Evolutionary conservation across 2,113 vertebrate species (phyloP), one percentile per base, ranked within the genome.

Genomic region (Eudyptes chrysolophus): DNA sequence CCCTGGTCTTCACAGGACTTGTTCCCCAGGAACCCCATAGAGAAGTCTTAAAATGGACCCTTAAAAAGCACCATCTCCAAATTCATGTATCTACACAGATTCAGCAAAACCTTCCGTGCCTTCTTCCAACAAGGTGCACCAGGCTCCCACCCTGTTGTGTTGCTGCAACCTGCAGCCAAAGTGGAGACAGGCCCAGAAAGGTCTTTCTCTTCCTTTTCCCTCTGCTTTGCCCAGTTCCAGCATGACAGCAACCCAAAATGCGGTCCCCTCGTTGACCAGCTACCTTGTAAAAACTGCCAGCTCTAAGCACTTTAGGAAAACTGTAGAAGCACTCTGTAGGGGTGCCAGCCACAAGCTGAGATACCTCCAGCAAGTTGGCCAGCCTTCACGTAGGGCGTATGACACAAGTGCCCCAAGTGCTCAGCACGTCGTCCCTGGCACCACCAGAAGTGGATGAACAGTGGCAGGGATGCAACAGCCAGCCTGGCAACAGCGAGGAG

Each of bases 351-450:
- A 36, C 26, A 27, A 58, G 44, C 29, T 55, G 68, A 55, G 61
- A 13, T 24, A 16, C 25, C n/a, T 62, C 27, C 46, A 57, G 27
- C 13, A 36, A 48, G 34, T 3, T 52, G 68, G 6, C 17, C 68
- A 61, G 20, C 40, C 44, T 64, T 11, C 48, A 36, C 2, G 0
- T 0, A n/a, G 9, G 27, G 6, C 0, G 0, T 24, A 13, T 4
- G 30, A 52, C 65, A 78, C 2, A 1, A 78, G n/a, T 46, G 16
- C 9, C 64, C 38, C 51, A 75, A 64, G 57, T 7, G 29, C 61
- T 76, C 76, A 54, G 48, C 38, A 58, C 6, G 27, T n/a, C 9
- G 0, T 19, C 25, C 11, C 27, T 49, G n/a, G 22, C 38, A 72
- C 34, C 81, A 6, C 29, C 81, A 66, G 36, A 54, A 80, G 38